A percentile compares a stretch with the other conserved stretches of the same genome.
These are phyloP conservation scores for Neoascia interrupta DNA, from an alignment of 2,888 invertebrate species.

Conservation along the genomic window DNA sequence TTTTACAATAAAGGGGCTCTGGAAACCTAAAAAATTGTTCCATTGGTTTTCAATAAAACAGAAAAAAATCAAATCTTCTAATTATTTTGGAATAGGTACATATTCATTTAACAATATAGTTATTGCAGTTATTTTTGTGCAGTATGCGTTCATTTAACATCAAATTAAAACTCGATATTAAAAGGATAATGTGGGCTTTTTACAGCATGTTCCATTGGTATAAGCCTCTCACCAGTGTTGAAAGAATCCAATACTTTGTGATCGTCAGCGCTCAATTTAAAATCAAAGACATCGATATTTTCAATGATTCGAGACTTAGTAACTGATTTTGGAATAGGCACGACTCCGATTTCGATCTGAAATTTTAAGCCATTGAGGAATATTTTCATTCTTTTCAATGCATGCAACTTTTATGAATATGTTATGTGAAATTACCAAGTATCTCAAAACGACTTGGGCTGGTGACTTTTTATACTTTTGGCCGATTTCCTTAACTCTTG, in stretches of 20 bases:
- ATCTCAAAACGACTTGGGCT: slow-evolving; percentile 86
- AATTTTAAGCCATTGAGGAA: slow-evolving; percentile 49
- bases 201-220: slow-evolving; percentile 76
- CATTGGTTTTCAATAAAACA: too few species aligned
- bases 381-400: neutral
- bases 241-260: slow-evolving; percentile 80
- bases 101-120: too few species aligned
- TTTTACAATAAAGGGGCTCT: too few species aligned
- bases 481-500: slow-evolving; percentile 82
- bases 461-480: slow-evolving; percentile 84
- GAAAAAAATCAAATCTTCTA: too few species aligned
- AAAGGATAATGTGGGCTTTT: slow-evolving; percentile 77
- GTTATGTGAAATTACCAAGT: too few species aligned
- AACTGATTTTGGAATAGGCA: slow-evolving; percentile 83
- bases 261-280: slow-evolving; percentile 81
- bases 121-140: too few species aligned
- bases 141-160: neutral
- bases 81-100: too few species aligned
- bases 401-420: too few species aligned
- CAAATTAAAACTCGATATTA: slow-evolving; percentile 73
- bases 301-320: slow-evolving; percentile 81
- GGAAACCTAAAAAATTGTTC: too few species aligned
- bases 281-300: slow-evolving; percentile 83
- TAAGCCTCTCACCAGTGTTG: slow-evolving; percentile 78
- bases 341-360: slow-evolving; percentile 81